Conservation (phyloP, 2,888 invertebrate species). For the Drosophila austrosaltans region DNA sequence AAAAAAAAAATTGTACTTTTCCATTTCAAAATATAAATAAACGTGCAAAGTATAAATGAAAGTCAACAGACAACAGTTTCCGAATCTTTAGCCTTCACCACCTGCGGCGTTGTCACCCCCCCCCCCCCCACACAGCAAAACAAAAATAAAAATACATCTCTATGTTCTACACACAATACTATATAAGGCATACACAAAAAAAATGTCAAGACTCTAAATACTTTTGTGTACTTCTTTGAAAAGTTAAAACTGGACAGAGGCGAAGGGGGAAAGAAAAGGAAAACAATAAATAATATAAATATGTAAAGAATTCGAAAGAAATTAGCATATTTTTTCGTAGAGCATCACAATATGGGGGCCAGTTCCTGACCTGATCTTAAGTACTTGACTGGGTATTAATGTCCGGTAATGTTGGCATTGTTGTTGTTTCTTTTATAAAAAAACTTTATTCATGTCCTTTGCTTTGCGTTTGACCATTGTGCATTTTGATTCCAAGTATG, state of each 20-base stretch:
- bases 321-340: constrained; percentile 70
- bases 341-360: constrained; percentile 17
- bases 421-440: constrained; percentile 22
- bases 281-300: constrained; percentile 76
- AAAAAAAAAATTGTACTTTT: not conserved
- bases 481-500: constrained; percentile 51
- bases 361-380: constrained; percentile 55
- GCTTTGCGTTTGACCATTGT: constrained; percentile 36
- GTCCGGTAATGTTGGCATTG: constrained; percentile 61
- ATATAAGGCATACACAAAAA: constrained; percentile 26
- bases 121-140: not conserved
- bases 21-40: constrained; percentile 9
- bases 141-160: too few species aligned
- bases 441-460: constrained; percentile 35
- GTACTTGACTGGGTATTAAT: constrained; percentile 66
- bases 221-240: constrained; percentile 58
- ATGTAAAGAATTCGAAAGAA: constrained; percentile 65
- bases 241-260: constrained; percentile 23
- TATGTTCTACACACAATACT: not conserved
- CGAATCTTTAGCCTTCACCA: constrained; percentile 22
- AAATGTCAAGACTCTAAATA: constrained; percentile 63
- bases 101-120: constrained; percentile 6
- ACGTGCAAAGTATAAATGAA: constrained; percentile 66
- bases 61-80: constrained; percentile 57
- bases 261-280: constrained; percentile 37